Evolutionary conservation across 2,113 vertebrate species (phyloP), one percentile per base, ranked within the genome.

Genomic region (Zeus faber): DNA sequence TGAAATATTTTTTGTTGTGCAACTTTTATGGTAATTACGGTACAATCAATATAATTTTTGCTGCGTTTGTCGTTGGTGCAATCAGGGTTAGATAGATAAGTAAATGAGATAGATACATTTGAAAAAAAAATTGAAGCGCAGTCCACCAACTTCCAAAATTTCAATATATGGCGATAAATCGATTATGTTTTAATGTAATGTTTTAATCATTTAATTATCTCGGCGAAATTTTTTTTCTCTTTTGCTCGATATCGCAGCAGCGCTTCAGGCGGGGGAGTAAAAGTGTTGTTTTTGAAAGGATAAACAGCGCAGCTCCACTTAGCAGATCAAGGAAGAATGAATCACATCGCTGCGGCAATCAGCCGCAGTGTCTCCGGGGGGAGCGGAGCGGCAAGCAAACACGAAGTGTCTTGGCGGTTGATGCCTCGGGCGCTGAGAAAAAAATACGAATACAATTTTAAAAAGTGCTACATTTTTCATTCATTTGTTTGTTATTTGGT

Each of bases 371-470:
- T 62, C 50, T 48, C 68, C 47, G 41, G 31, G 40, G 65, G 60
- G 58, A 74, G 44, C 52, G 1, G 21, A 14, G 53, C 17, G 23
- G 52, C 53, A 70, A 72, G n/a, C n/a, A n/a, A n/a, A 73, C 67
- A 62, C 31, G 59, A 44, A 62, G 52, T 57, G 60, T 66, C 54
- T 64, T 29, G 3, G 49, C 39, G 49, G 14, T 62, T 61, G 47
- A 68, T 7, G 63, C 70, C 72, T 79, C 27, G 0, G 50, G 71
- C 61, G 46, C 49, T 35, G 40, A 77, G 52, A 52, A 83, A 67
- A 67, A 76, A 79, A 79, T 76, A 54, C 31, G 23, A 49, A 71
- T 48, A 61, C 60, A 63, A 62, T 51, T 44, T 55, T 63, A 53
- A 58, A 62, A 66, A n/a, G n/a, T n/a, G n/a, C n/a, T n/a, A n/a